These are phyloP conservation scores for Sitta carolinensis DNA, from an alignment of 2,797 vertebrate genomes.

Conservation along the genomic window DNA sequence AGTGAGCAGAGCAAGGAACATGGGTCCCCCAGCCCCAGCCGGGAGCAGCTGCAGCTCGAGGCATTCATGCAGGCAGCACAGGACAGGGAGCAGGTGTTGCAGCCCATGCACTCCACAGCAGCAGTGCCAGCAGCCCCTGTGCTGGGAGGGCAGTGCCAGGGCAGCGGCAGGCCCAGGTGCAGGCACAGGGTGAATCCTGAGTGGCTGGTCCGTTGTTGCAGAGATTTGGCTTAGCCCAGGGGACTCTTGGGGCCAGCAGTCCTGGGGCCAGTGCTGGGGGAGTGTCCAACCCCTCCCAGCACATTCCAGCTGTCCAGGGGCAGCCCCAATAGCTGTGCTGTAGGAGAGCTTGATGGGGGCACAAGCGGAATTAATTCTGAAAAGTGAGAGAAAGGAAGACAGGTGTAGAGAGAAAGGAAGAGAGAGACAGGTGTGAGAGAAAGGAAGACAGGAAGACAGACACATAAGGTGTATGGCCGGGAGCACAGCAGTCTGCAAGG, in stretches of 20 bases:
- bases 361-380: not conserved
- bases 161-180: not conserved
- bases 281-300: not conserved
- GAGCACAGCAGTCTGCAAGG: not conserved
- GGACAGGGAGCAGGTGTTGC: not conserved
- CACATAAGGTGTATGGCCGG: accelerated
- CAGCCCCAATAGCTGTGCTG: not conserved
- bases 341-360: not conserved
- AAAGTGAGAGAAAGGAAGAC: not conserved
- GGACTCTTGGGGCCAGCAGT: not conserved
- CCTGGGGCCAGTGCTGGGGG: not conserved
- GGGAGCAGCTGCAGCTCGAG: not conserved
- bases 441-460: not conserved
- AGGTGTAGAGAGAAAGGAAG: not conserved
- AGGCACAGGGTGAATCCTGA: constrained; percentile 63
- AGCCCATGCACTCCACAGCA: not conserved
- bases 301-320: not conserved
- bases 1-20: not conserved
- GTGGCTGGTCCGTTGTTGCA: not conserved
- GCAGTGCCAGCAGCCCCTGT: not conserved
- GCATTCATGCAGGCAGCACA: not conserved
- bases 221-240: constrained; percentile 4
- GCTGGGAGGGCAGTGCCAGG: not conserved
- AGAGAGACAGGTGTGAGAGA: not conserved
- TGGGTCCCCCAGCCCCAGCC: accelerated